These are phyloP conservation scores for Trematocara stigmaticum DNA, from an alignment of 2,113 vertebrate genomes.

Conservation along the genomic window DNA sequence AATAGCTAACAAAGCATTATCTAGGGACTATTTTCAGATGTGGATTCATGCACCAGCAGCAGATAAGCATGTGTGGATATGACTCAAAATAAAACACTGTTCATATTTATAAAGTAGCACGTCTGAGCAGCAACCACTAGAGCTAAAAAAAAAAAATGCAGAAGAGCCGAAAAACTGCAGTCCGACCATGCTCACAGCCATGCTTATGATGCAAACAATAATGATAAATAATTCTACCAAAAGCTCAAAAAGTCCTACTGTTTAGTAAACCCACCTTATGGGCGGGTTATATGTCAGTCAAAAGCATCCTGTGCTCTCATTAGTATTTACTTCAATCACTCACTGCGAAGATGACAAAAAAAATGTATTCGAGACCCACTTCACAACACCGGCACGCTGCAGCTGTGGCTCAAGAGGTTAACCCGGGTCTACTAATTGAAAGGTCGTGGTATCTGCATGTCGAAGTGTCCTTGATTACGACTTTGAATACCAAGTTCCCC, in stretches of 20 bases:
- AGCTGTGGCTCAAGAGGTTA: not conserved
- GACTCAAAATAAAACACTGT: not conserved
- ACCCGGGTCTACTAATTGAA: not conserved
- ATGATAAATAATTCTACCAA: not conserved
- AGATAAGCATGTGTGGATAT: not conserved
- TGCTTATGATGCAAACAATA: not conserved
- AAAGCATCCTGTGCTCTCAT: not conserved
- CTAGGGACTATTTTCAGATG: not conserved
- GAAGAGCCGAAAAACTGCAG: not conserved
- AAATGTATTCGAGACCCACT: not conserved
- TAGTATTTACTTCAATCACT: not conserved
- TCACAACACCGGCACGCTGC: not conserved
- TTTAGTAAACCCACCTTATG: not conserved
- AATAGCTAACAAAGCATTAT: not conserved
- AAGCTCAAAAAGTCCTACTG: not conserved
- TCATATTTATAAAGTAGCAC: not conserved
- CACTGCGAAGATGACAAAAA: not conserved
- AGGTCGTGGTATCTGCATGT: not conserved
- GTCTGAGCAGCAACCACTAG: not conserved
- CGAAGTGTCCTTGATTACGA: not conserved
- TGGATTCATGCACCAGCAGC: not conserved
- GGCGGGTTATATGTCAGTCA: rapidly evolving
- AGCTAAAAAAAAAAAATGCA: not conserved
- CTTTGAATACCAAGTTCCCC: not conserved
- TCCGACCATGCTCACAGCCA: not conserved